Percentiles rank a stretch among this genome's conserved stretches.
phyloP scores from a whole-genome alignment of 2,888 invertebrate species.

The Stenichneumon culpator region DNA sequence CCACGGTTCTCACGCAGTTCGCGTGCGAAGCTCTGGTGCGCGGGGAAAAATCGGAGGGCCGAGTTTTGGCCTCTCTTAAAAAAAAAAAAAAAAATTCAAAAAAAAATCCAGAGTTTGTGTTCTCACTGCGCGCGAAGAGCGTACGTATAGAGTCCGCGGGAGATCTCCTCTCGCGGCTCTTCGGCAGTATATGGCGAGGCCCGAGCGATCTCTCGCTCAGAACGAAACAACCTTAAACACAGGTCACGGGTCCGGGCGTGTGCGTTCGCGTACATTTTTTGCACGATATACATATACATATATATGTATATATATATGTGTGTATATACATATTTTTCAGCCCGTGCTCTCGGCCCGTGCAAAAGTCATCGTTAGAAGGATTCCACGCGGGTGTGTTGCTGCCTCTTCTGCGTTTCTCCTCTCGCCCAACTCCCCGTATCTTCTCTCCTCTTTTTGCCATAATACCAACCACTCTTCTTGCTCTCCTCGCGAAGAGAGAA shows the following conservation, averaged over 20 bases:
- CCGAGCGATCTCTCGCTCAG: slow-evolving; percentile 24
- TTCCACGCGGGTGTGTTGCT: slow-evolving; percentile 70
- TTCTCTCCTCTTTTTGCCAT: slow-evolving; percentile 27
- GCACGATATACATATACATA: slow-evolving; percentile 51
- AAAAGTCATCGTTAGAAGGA: slow-evolving; percentile 79
- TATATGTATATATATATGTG: background rate
- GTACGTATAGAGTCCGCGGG: slow-evolving; percentile 31
- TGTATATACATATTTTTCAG: slow-evolving; percentile 35
- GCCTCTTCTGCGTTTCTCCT: slow-evolving; percentile 4
- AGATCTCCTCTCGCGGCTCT: slow-evolving; percentile 18
- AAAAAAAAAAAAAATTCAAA: slow-evolving; percentile 25
- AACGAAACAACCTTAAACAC: slow-evolving; percentile 82
- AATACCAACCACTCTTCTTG: slow-evolving; percentile 39
- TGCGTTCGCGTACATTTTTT: slow-evolving; percentile 69
- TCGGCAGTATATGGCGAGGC: slow-evolving; percentile 10
- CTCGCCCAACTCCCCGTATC: background rate
- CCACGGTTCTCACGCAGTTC: slow-evolving; percentile 66
- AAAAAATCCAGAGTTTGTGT: slow-evolving; percentile 7
- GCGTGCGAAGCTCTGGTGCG: slow-evolving; percentile 43
- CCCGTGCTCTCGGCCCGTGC: slow-evolving; percentile 65
- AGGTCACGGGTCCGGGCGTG: slow-evolving; percentile 79
- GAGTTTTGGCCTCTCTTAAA: slow-evolving; percentile 23
- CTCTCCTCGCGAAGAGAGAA: slow-evolving; percentile 18
- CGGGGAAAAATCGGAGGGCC: slow-evolving; percentile 12
- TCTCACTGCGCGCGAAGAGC: background rate